Conservation (phyloP, 2,797 vertebrate species). For the Mormyrops boulengeri region DNA sequence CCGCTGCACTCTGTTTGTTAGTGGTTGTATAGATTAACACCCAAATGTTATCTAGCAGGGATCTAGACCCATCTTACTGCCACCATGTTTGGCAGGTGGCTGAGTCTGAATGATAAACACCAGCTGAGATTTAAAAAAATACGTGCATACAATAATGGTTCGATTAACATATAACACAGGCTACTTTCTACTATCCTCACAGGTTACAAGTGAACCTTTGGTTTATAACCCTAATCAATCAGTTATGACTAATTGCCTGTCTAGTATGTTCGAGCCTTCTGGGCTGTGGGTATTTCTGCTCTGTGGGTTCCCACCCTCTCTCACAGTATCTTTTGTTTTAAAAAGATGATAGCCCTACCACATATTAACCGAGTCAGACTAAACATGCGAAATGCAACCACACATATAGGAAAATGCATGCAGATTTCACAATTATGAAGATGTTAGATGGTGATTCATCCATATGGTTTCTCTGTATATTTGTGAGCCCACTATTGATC, state of each 20-base stretch:
- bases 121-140: not conserved
- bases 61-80: not conserved
- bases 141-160: not conserved
- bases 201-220: not conserved
- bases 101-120: not conserved
- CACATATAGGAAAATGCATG: not conserved
- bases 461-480: not conserved
- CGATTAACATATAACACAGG: not conserved
- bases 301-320: not conserved
- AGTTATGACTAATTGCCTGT: not conserved
- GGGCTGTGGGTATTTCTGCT: not conserved
- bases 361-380: not conserved
- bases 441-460: not conserved
- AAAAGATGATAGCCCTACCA: not conserved
- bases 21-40: not conserved
- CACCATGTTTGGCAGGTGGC: not conserved
- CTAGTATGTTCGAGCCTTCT: not conserved
- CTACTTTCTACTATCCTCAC: not conserved
- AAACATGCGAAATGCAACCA: not conserved
- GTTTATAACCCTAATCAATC: not conserved
- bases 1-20: not conserved
- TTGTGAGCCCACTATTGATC: not conserved
- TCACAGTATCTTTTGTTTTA: not conserved
- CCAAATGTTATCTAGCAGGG: not conserved
- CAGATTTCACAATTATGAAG: not conserved